Percentiles rank a stretch among this genome's conserved stretches.
phyloP scores from a whole-genome alignment of 2,888 invertebrate species.

The Protodeltote pygarga region DNA sequence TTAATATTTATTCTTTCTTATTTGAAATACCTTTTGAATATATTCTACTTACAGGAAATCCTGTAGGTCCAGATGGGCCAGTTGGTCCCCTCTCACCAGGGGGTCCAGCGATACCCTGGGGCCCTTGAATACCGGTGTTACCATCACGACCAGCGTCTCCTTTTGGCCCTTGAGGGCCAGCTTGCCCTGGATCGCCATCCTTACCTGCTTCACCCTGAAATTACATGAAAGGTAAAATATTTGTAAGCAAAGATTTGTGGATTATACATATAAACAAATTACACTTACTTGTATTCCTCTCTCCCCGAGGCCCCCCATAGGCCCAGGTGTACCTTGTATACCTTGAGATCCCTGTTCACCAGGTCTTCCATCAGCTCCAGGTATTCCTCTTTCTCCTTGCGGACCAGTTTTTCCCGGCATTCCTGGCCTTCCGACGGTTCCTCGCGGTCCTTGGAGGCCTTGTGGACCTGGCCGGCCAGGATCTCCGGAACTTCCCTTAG shows the following conservation, averaged over 20 bases:
- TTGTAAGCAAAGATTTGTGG: not conserved
- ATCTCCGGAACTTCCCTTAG: constrained; percentile 88
- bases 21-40: too few relatives aligned
- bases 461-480: constrained; percentile 89
- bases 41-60: constrained; percentile 94
- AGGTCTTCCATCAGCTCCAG: constrained; percentile 94
- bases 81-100: constrained; percentile 92
- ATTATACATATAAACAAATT: not conserved
- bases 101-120: constrained; percentile 90
- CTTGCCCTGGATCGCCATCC: constrained; percentile 92
- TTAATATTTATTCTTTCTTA: too few relatives aligned
- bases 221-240: not conserved
- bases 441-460: constrained; percentile 89
- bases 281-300: constrained; percentile 89
- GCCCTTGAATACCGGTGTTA: constrained; percentile 90
- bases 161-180: constrained; percentile 92
- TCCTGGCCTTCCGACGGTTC: constrained; percentile 90
- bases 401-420: constrained; percentile 90
- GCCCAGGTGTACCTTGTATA: constrained; percentile 92
- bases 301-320: constrained; percentile 92
- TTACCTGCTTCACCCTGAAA: constrained; percentile 91
- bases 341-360: constrained; percentile 94
- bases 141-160: constrained; percentile 94
- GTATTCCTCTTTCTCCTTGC: constrained; percentile 91
- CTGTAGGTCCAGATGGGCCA: constrained; percentile 92